A percentile compares a stretch with the other conserved stretches of the same genome.
Evolutionary conservation across 2,888 invertebrate species (phyloP).

Genomic region (Harpagoxenus sublaevis): DNA sequence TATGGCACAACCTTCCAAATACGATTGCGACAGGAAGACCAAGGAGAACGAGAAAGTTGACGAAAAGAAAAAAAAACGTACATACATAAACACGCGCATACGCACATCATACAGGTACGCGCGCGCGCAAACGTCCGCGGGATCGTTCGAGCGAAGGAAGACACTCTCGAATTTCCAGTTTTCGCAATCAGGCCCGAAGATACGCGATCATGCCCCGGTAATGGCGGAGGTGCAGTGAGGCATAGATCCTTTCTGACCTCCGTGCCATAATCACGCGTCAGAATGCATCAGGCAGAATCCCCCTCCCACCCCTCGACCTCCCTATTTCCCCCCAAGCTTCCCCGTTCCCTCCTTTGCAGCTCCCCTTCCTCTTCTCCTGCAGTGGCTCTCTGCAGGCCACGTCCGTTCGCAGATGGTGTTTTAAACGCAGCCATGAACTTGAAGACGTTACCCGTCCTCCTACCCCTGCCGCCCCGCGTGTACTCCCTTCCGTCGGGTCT

Average conservation of each 20-base stretch:
- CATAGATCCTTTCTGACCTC: conserved; percentile 85
- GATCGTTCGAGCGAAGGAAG: conserved; percentile 58
- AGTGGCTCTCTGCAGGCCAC: conserved; percentile 66
- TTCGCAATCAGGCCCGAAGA: conserved; percentile 67
- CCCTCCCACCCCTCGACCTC: conserved; percentile 10
- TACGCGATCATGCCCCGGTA: conserved; percentile 76
- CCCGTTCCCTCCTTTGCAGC: conserved; percentile 31
- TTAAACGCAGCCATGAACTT: conserved; percentile 82
- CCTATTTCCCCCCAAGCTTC: conserved; percentile 42
- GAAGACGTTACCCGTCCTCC: conserved; percentile 69
- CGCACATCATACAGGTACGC: background rate
- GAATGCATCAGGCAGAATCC: conserved; percentile 80
- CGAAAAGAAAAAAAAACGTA: conserved; percentile 21
- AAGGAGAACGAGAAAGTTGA: conserved; percentile 23
- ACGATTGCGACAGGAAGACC: conserved; percentile 20
- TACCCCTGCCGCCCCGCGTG: conserved; percentile 45
- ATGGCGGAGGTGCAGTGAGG: conserved; percentile 84
- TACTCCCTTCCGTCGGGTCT: conserved; percentile 35
- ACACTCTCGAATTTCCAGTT: conserved; percentile 60
- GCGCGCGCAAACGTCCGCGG: conserved; percentile 36
- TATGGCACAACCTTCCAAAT: conserved; percentile 28
- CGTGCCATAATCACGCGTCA: conserved; percentile 85
- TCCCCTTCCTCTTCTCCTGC: conserved; percentile 34
- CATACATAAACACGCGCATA: conserved; percentile 19
- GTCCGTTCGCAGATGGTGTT: conserved; percentile 82